Percentiles rank a stretch among this genome's conserved stretches.
phyloP scores from a whole-genome alignment of 2,113 vertebrate genomes.

The Leptocoma aspasia region DNA sequence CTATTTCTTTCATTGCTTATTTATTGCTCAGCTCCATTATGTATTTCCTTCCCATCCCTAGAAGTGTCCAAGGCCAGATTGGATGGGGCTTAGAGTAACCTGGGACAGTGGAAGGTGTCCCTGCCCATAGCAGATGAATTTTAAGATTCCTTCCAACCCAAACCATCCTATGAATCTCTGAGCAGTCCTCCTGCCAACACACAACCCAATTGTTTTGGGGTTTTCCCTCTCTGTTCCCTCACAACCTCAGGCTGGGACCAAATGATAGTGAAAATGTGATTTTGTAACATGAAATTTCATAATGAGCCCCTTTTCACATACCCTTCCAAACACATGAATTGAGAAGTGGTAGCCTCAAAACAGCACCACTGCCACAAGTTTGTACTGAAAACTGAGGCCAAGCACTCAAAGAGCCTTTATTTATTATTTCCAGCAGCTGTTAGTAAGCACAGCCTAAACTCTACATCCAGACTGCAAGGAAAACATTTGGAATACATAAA shows the following conservation, averaged over 20 bases:
- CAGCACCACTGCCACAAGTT: neutral
- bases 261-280: neutral
- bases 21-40: neutral
- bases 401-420: neutral
- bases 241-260: neutral
- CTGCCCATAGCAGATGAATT: neutral
- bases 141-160: neutral
- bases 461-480: neutral
- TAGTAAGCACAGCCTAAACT: neutral
- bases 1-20: neutral
- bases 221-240: neutral
- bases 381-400: neutral
- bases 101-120: neutral
- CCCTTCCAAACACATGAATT: neutral
- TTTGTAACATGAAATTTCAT: neutral
- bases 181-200: neutral
- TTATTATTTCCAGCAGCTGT: neutral
- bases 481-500: neutral
- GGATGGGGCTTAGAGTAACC: rapidly evolving
- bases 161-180: neutral
- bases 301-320: neutral
- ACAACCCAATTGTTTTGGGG: rapidly evolving
- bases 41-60: neutral
- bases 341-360: neutral
- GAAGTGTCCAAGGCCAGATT: neutral